Evolutionary conservation across 2,888 invertebrate genomes (phyloP).

Genomic region (Eledona agricola): DNA sequence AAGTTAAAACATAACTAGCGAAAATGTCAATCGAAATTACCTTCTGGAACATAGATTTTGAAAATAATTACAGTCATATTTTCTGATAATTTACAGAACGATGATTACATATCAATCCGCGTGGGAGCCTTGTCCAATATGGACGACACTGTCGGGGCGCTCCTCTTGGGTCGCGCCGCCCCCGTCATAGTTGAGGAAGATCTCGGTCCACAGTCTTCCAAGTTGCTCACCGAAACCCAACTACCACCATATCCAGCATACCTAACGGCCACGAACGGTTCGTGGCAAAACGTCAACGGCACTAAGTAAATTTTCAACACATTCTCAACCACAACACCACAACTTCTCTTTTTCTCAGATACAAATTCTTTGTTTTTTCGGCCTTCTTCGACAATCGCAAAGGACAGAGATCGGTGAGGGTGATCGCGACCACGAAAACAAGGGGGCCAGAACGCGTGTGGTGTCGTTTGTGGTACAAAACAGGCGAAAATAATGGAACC

Average conservation of each 20-base stretch:
- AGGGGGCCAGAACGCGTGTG: constrained; percentile 82
- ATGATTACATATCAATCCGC: constrained; percentile 64
- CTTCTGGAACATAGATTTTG: too few relatives aligned
- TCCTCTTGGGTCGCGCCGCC: constrained; percentile 51
- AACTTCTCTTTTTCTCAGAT: constrained; percentile 64
- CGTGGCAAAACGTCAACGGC: constrained; percentile 81
- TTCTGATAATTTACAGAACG: constrained; percentile 59
- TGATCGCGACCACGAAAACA: constrained; percentile 90
- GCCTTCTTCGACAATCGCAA: constrained; percentile 85
- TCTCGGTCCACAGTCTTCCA: constrained; percentile 47
- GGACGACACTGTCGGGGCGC: constrained; percentile 61
- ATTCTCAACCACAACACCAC: constrained; percentile 1
- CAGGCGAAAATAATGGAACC: constrained; percentile 51
- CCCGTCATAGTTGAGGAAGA: constrained; percentile 43
- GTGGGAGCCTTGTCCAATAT: constrained; percentile 62
- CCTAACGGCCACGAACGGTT: constrained; percentile 75
- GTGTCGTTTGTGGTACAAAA: constrained; percentile 80
- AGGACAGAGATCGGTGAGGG: constrained; percentile 73
- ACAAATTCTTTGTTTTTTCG: constrained; percentile 91
- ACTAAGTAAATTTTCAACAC: constrained; percentile 67
- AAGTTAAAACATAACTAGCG: too few relatives aligned
- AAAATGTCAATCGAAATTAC: too few relatives aligned
- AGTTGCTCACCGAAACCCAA: constrained; percentile 58
- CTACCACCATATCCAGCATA: constrained; percentile 72
- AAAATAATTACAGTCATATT: too few relatives aligned